Conservation (phyloP, 2,113 vertebrate species). For the Brienomyrus brachyistius region DNA sequence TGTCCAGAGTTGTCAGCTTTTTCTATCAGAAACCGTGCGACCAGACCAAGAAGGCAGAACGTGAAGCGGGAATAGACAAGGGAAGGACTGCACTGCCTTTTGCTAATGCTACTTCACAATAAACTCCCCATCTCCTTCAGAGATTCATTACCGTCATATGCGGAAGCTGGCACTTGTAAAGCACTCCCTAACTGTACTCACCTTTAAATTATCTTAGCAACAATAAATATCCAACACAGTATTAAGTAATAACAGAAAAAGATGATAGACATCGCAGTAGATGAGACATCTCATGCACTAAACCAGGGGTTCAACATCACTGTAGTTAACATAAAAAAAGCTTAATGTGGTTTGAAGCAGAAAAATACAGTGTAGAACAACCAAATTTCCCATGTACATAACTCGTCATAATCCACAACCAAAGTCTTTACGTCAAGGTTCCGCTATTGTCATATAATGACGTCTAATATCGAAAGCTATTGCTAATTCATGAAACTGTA, state of each 20-base stretch:
- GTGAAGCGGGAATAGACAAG: not conserved
- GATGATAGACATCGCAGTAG: not conserved
- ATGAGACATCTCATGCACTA: not conserved
- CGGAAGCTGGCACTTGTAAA: not conserved
- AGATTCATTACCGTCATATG: not conserved
- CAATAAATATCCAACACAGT: not conserved
- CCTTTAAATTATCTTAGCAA: not conserved
- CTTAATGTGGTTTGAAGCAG: not conserved
- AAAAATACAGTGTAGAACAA: not conserved
- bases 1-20: constrained; percentile 93
- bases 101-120: not conserved
- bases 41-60: not conserved
- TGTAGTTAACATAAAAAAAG: not conserved
- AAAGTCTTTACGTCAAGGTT: not conserved
- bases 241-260: not conserved
- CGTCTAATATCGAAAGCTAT: not conserved
- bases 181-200: not conserved
- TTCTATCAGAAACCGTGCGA: constrained; percentile 59
- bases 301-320: not conserved
- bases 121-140: not conserved
- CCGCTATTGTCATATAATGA: not conserved
- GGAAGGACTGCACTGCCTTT: not conserved
- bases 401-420: not conserved
- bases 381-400: not conserved
- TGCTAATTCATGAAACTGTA: not conserved